Evolutionary conservation across 2,888 invertebrate genomes (phyloP), one percentile per base, ranked within the genome.

Genomic region (Drosophila putrida): DNA sequence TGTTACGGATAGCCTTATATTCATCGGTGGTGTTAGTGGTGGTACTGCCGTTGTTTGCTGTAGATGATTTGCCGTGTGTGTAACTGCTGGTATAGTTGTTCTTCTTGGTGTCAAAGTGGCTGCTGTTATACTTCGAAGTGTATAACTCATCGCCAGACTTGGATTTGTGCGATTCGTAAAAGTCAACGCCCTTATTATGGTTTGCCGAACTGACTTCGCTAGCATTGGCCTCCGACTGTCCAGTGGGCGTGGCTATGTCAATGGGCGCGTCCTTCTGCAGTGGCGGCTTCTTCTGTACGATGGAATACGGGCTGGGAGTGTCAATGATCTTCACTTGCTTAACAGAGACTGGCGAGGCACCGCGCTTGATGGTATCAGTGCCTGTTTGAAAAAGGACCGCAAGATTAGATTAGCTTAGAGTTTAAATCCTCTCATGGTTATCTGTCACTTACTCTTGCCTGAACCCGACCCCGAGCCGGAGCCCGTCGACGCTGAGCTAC

Each of bases 401-500:
- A 0, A 6, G 8, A 33, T 6, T 6, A 6, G 36, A 39, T 11
- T 35, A n/a, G n/a, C n/a, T n/a, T n/a, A 38, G 8, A 11, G 20
- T 4, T 27, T 27, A 5, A 6, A 25, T 4, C 46, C 15, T n/a
- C n/a, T n/a, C 4, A 8, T 2, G 4, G 1, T 4, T 9, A 11
- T 11, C 0, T 8, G 15, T 10, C 20, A 82, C 86, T 90, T 81
- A 91, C 92, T 91, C 86, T 91, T 91, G 46, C 91, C 96, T 84
- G 96, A 96, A 84, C 82, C 82, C 62, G 81, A 82, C 41, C 96
- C 96, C 90, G 96, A 96, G 91, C 96, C 96, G 84, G 95, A 96
- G 91, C 96, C 96, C 90, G 96, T 96, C 88, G 96, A 96, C 89
- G 96, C 96, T 90, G 96, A 96, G 93, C 96, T 95, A 94, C 95